Percentiles rank a stretch among this genome's conserved stretches.
phyloP scores from a whole-genome alignment of 2,888 invertebrate species.

The Phengaris alcon region DNA sequence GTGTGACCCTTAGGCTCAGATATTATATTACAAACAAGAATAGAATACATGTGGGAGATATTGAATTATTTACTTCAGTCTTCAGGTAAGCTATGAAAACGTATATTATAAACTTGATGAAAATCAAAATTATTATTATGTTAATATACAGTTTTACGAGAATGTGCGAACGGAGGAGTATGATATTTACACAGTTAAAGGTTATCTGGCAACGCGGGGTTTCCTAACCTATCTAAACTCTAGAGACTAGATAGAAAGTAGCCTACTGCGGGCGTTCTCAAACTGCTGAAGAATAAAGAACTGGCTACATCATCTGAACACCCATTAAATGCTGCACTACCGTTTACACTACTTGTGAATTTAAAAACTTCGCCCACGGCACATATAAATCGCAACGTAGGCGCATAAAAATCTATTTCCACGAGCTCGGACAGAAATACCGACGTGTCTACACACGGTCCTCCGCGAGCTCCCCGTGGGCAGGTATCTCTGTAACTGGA shows the following conservation, averaged over 20 bases:
- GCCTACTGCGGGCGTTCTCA: not conserved
- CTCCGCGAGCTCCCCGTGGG: not conserved
- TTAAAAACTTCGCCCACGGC: not conserved
- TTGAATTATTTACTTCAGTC: not conserved
- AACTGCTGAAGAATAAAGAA: not conserved
- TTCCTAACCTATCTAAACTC: not conserved
- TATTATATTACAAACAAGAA: not conserved
- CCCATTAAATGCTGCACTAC: not conserved
- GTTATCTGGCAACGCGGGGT: no score
- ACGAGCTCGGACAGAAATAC: slow-evolving; percentile 17
- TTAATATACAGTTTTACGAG: no score
- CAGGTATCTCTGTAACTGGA: not conserved
- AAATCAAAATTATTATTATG: no score
- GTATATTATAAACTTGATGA: no score
- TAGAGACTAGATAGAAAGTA: not conserved
- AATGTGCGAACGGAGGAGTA: no score
- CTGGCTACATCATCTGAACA: not conserved
- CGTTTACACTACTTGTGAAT: not conserved
- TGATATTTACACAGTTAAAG: no score
- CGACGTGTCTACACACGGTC: not conserved
- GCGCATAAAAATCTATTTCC: slow-evolving; percentile 24
- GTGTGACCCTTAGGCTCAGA: not conserved
- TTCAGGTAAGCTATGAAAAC: no score
- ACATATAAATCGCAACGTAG: slow-evolving; percentile 14
- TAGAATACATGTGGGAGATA: not conserved